Base-by-base conservation (phyloP, 2,797 vertebrate species). In the Paramormyrops hopkinsi region DNA sequence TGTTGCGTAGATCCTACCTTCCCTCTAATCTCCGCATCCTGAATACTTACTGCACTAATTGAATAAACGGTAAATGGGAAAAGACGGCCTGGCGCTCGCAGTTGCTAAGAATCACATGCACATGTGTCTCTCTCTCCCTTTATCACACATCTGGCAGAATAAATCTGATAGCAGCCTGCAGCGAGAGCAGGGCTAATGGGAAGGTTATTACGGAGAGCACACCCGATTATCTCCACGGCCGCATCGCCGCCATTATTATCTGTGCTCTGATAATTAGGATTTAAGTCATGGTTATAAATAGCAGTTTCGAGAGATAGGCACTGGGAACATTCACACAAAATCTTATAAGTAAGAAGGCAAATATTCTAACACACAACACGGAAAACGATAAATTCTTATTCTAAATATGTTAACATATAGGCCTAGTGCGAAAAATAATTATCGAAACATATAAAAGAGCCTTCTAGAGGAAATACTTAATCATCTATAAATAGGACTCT, bases 401-500 rank as follows among this genome's bases (percentile, higher is more conserved):
- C 2, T 37, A 73, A 82, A 79, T 17, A 11, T 37, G 12, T 53
- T 53, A 86, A 53, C 50, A 86, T 4, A 19, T 37, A 87, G 86
- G 2, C 53, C 2, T 33, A 50, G 48, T 50, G 12, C 33, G 29
- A 53, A 56, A 12, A 50, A 22, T 54, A 54, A 50, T 7, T 41
- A 25, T 73, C 33, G 51, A 37, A 82, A 41, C 88, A 22, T 3
- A 33, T 69, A 11, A 29, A 82, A 46, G 1, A 14, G 4, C 12
- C 8, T 48, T 33, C 9, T 19, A 89, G 76, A 83, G 51, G 44
- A 88, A 46, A 69, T 12, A 62, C 51, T 54, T 37, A 44, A 59
- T 11, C 82, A 5, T 56, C 82, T 89, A 89, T 86, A 89, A 86
- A 69, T 89, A 89, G 44, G 41, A 8, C 25, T 65, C 53, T 22